phyloP scores from a whole-genome alignment of 2,113 vertebrate genomes.

The Polypterus senegalus region DNA sequence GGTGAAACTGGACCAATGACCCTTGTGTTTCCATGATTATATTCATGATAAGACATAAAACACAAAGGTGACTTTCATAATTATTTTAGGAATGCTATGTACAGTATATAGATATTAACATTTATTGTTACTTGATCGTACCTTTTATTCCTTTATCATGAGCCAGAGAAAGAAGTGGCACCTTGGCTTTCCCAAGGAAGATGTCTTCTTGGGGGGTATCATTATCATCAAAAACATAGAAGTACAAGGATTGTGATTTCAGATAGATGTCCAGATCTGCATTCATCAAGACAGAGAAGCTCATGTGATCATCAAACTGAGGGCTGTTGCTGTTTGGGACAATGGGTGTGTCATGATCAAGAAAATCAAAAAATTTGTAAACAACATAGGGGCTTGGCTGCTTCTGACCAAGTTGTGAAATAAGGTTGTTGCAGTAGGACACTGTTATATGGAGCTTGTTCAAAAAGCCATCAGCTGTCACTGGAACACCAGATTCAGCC shows the following conservation, averaged over 20 bases:
- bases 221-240: conserved; percentile 74
- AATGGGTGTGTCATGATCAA: conserved; percentile 67
- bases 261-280: conserved; percentile 61
- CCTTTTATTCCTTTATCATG: conserved; percentile 57
- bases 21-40: too few relatives aligned
- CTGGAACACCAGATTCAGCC: conserved; percentile 24
- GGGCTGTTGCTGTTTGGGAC: conserved; percentile 50
- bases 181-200: conserved; percentile 67
- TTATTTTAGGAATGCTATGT: not conserved
- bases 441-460: conserved; percentile 66
- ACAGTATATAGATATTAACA: not conserved
- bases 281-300: conserved; percentile 60
- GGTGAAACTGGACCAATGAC: too few relatives aligned
- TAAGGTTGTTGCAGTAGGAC: conserved; percentile 51
- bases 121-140: conserved; percentile 23
- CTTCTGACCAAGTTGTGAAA: conserved; percentile 20
- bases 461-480: conserved; percentile 31
- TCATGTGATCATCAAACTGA: conserved; percentile 54
- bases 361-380: conserved; percentile 75
- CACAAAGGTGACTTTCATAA: too few relatives aligned
- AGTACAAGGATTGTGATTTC: conserved; percentile 47
- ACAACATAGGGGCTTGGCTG: conserved; percentile 69
- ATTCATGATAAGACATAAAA: too few relatives aligned
- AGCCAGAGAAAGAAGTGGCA: conserved; percentile 63
- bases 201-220: conserved; percentile 44